Base-by-base conservation (phyloP, 2,888 invertebrate genomes). In the Cephus sareptanus region DNA sequence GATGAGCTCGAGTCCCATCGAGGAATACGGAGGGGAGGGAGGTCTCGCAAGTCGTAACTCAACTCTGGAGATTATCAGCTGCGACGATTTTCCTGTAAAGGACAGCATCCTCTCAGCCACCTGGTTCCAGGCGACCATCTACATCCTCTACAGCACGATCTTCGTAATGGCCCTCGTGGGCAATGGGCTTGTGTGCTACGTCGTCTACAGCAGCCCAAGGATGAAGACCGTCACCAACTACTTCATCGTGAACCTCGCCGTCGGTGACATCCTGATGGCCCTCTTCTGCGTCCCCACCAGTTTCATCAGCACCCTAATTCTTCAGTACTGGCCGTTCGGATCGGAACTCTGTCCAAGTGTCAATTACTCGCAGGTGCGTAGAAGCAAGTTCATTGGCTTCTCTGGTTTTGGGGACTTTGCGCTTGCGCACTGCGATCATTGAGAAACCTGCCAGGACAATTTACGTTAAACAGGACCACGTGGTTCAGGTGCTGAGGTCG, bases 171-270 rank as follows among this genome's bases (percentile, higher is more conserved):
- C 96, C 0, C 91, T 96, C 15, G 86, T 95, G 11, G 97, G 96
- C 30, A 96, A 96, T 88, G 95, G 95, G 76, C 93, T 96, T 75
- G 97, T 98, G 34, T 97, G 97, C 90, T 97, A 96, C 90, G 96
- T 98, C 34, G 97, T 98, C 0, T 93, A 96, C 83, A 94, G 95
- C 4, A 96, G 96, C 23, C 96, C 96, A 0, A 94, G 96, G 69
- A 98, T 98, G 97, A 94, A 96, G 86, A 98, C 97, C 0, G 97
- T 98, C 4, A 98, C 98, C 71, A 98, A 98, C 91, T 97, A 95
- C 91, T 98, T 98, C 91, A 97, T 98, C 88, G 96, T 96, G 89
- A 97, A 97, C 91, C 92, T 98, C 83, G 97, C 98, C 0, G 93
- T 97, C 69, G 97, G 98, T 70, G 98, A 98, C 90, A 95, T 98